These are phyloP conservation scores for Stomatorhinus walkeri DNA, from an alignment of 2,797 vertebrate species.

Conservation along the genomic window DNA sequence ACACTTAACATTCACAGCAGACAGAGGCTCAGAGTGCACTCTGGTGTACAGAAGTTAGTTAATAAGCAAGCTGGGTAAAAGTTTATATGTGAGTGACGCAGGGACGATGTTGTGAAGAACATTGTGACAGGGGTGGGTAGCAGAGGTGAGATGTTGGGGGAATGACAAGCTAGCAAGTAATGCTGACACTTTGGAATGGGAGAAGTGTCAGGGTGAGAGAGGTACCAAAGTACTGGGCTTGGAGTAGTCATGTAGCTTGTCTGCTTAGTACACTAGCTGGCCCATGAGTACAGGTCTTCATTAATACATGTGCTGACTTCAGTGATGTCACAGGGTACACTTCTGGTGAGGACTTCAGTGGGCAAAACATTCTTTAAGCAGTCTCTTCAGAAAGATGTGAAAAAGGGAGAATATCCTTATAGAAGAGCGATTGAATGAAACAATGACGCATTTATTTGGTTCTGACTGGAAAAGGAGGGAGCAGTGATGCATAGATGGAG, in stretches of 20 bases:
- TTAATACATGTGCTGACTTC: neutral
- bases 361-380: neutral
- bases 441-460: neutral
- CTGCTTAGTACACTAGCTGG: neutral
- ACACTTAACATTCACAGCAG: neutral
- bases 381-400: neutral
- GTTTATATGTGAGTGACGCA: neutral
- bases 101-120: neutral
- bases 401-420: neutral
- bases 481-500: neutral
- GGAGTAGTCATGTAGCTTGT: neutral
- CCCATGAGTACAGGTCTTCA: neutral
- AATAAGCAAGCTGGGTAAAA: neutral
- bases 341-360: neutral
- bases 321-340: neutral
- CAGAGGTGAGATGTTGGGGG: neutral
- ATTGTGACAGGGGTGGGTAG: neutral
- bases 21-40: neutral
- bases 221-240: neutral
- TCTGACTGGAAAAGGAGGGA: neutral
- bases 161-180: conserved; percentile 27
- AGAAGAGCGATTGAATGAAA: neutral
- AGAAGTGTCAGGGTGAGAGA: neutral
- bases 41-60: neutral
- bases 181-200: neutral